phyloP scores from a whole-genome alignment of 2,113 vertebrate species.

The Lathamus discolor region DNA sequence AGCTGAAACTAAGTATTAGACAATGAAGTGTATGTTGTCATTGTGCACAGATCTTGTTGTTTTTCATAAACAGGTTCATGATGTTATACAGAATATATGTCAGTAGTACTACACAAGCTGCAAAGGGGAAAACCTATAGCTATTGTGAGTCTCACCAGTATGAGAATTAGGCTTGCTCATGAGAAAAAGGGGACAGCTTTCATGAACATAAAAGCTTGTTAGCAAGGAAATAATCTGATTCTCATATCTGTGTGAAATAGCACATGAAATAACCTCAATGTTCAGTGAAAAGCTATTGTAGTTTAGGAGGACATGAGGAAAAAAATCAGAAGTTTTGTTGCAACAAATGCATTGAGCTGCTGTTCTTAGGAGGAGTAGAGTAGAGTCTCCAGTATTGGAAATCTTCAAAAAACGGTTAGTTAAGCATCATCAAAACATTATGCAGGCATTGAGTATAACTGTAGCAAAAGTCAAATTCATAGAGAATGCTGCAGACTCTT shows the following conservation, averaged over 20 bases:
- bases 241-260: not conserved
- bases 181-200: not conserved
- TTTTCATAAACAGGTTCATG: not conserved
- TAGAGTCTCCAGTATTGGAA: not conserved
- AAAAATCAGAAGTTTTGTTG: not conserved
- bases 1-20: not conserved
- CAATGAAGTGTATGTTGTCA: not conserved
- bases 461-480: not conserved
- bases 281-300: not conserved
- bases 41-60: not conserved
- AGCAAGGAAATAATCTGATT: not conserved
- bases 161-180: not conserved
- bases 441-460: not conserved
- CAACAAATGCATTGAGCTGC: not conserved
- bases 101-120: not conserved
- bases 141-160: not conserved
- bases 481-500: not conserved
- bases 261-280: not conserved
- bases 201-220: not conserved
- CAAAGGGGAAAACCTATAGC: not conserved
- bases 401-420: not conserved
- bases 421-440: not conserved
- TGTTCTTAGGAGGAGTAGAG: not conserved
- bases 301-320: not conserved
- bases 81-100: not conserved